Conservation (phyloP, 2,888 invertebrate species). For the Endomychus coccineus region DNA sequence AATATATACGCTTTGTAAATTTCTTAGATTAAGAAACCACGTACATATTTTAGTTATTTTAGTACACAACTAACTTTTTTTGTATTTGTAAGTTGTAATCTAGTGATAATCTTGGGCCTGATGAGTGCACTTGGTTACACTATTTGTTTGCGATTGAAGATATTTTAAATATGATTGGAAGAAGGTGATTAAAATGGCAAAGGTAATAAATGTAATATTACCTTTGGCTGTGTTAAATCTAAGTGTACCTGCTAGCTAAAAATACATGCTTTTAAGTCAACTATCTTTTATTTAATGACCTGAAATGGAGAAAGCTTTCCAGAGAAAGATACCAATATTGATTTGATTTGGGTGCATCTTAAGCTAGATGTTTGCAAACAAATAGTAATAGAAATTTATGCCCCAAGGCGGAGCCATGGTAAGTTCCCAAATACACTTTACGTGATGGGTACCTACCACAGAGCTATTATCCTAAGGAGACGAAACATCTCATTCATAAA, state of each 20-base stretch:
- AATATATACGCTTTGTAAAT: slow-evolving; percentile 29
- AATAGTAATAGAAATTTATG: too few species aligned
- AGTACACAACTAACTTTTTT: slow-evolving; percentile 25
- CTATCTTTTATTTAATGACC: too few species aligned
- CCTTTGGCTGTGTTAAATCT: slow-evolving; percentile 28
- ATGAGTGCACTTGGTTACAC: slow-evolving; percentile 31
- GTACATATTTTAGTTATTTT: slow-evolving; percentile 19
- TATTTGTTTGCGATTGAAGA: slow-evolving; percentile 14
- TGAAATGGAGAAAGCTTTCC: too few species aligned
- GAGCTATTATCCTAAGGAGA: too few species aligned
- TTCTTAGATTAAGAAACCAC: slow-evolving; percentile 22
- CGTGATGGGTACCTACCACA: too few species aligned
- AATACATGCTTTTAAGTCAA: slow-evolving; percentile 42
- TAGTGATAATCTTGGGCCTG: slow-evolving; percentile 26
- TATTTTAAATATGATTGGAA: slow-evolving; percentile 17
- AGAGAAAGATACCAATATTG: too few species aligned
- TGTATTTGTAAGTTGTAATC: slow-evolving; percentile 17
- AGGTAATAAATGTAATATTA: not conserved
- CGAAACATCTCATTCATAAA: too few species aligned
- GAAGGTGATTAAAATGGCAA: slow-evolving; percentile 4
- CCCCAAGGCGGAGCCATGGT: too few species aligned
- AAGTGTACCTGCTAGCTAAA: slow-evolving; percentile 43
- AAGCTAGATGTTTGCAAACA: too few species aligned
- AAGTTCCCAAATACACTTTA: too few species aligned
- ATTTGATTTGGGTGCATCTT: too few species aligned